Base-by-base conservation (phyloP, 2,888 invertebrate genomes). In the Schizotus pectinicornis region DNA sequence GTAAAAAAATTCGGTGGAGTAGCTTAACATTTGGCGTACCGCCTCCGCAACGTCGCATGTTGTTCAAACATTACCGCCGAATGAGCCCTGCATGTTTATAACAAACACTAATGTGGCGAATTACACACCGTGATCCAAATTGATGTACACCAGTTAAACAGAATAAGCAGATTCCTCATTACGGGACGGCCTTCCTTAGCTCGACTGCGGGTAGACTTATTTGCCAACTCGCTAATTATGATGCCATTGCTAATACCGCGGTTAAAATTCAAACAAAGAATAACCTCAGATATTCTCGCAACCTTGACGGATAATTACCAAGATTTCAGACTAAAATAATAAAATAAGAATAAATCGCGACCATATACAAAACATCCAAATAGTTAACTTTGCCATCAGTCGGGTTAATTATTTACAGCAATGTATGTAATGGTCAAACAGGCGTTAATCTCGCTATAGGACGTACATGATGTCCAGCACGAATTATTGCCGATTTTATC, bases 321-420 rank as follows among this genome's bases (percentile, higher is more conserved):
- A 32, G 12, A 38, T 32, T 38, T 48, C 36, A 36, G 35, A 12
- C 32, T 11, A 6, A 34, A 13, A 8, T 12, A 7, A 14, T 14
- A 33, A 8, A 6, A n/a, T 41, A n/a, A 14, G n/a, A 42, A 42
- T 30, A 7, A 38, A 30, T 42, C 31, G 7, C 30, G 22, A 22
- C 31, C 11, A n/a, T 42, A 31, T 33, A 45, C 22, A 12, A 47
- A 13, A 13, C 33, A 45, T 32, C 22, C 46, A 54, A 70, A 68
- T 67, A 68, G 60, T 67, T 68, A 69, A 64, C 51, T 62, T 67
- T 58, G n/a, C n/a, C n/a, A 50, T 62, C 59, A 61, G 63, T 59
- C 62, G 62, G 59, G 68, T 63, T 70, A 70, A 69, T 69, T 56
- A 61, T 68, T 67, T 65, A 62, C 62, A 64, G 59, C 68, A 68